Percentiles rank a stretch among this genome's conserved stretches.
Evolutionary conservation across 1,140 invertebrate genomes (phyloP).

Genomic region (Bactericera cockerelli): DNA sequence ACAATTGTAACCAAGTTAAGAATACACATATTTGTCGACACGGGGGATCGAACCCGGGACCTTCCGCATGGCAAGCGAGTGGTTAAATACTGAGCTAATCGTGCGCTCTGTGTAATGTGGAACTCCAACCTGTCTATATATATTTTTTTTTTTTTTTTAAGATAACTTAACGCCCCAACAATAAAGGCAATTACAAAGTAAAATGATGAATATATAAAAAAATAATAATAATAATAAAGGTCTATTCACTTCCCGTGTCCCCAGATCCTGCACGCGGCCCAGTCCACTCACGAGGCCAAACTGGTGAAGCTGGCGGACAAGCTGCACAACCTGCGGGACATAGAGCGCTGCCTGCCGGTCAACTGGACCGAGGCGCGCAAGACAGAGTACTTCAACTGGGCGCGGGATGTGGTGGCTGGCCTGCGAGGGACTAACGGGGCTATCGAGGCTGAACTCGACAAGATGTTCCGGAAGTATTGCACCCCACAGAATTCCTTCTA

Average conservation of each 20-base stretch:
- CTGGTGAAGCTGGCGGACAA: slow-evolving; percentile 74
- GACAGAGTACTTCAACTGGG: slow-evolving; percentile 55
- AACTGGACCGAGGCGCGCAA: slow-evolving; percentile 46
- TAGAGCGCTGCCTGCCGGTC: slow-evolving; percentile 40
- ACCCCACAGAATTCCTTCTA: not conserved
- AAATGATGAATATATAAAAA: no score
- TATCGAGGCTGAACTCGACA: slow-evolving; percentile 46
- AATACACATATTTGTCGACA: no score
- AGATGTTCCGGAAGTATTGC: slow-evolving; percentile 32
- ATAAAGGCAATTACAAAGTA: no score
- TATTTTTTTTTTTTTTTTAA: no score
- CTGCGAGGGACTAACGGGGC: slow-evolving; percentile 45
- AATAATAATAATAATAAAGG: no score
- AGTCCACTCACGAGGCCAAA: slow-evolving; percentile 46
- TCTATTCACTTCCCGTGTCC: not conserved
- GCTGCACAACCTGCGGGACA: slow-evolving; percentile 67
- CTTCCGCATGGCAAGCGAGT: not conserved
- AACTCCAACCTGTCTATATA: no score
- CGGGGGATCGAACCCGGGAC: no score
- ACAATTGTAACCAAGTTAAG: no score
- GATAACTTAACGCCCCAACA: no score
- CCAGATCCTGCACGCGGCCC: slow-evolving; percentile 50
- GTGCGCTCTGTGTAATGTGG: no score
- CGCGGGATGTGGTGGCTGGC: slow-evolving; percentile 48
- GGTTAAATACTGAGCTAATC: not conserved